These are phyloP conservation scores for Drosophila kurseongensis DNA, from an alignment of 1,140 invertebrate genomes.

Conservation along the genomic window DNA sequence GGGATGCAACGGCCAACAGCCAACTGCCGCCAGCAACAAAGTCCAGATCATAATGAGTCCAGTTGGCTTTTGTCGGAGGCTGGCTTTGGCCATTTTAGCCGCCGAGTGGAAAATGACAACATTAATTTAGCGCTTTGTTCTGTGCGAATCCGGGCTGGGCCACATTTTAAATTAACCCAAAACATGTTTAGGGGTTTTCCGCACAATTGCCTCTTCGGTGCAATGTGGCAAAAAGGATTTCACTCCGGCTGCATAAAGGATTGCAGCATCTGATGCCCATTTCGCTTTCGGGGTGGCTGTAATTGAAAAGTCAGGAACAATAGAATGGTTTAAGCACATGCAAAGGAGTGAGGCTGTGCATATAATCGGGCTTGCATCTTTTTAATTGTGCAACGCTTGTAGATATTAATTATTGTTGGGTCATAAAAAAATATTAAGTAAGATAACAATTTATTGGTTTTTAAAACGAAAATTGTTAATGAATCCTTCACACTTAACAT, in stretches of 20 bases:
- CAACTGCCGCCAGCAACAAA: constrained; percentile 15
- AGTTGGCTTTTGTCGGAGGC: constrained; percentile 39
- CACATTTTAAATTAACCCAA: constrained; percentile 84
- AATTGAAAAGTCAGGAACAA: constrained; percentile 34
- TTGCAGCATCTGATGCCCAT: constrained; percentile 67
- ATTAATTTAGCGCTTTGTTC: constrained; percentile 81
- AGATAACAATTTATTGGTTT: too few relatives aligned
- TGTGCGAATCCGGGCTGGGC: constrained; percentile 54
- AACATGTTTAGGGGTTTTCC: constrained; percentile 84
- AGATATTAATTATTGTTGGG: background rate
- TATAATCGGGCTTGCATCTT: constrained; percentile 3
- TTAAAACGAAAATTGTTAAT: too few relatives aligned
- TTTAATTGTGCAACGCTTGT: constrained; percentile 16
- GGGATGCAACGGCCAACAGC: constrained; percentile 37
- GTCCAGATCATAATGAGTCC: constrained; percentile 39
- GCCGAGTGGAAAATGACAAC: constrained; percentile 82
- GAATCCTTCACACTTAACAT: too few relatives aligned
- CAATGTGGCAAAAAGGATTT: constrained; percentile 67
- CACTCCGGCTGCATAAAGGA: constrained; percentile 44
- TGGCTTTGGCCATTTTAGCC: constrained; percentile 70
- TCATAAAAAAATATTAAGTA: background rate
- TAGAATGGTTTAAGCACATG: constrained; percentile 15
- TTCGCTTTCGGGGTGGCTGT: constrained; percentile 24
- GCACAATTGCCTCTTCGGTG: constrained; percentile 75
- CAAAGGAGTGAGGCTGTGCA: constrained; percentile 1